phyloP scores from a whole-genome alignment of 2,797 vertebrate genomes.

The Helostoma temminkii region DNA sequence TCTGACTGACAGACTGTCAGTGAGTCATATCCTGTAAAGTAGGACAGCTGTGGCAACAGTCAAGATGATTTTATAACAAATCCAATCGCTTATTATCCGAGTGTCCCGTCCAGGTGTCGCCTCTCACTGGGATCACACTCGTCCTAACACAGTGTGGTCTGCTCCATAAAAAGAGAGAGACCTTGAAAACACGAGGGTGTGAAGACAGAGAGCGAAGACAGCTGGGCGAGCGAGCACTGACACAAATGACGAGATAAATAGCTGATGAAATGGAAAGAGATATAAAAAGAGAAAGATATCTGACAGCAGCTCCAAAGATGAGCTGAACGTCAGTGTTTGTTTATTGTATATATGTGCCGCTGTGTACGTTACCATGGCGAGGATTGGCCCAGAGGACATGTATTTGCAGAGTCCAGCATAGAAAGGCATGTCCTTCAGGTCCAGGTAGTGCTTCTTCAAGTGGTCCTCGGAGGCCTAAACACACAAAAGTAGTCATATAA shows the following conservation, averaged over 20 bases:
- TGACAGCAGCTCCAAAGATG: constrained; percentile 1
- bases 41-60: not conserved
- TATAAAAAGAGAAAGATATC: constrained; percentile 17
- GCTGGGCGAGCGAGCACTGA: not conserved
- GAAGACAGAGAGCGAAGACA: constrained; percentile 8
- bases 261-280: constrained; percentile 1
- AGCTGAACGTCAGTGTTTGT: not conserved
- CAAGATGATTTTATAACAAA: too few relatives aligned
- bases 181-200: constrained; percentile 17
- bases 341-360: not conserved
- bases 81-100: not conserved
- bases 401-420: constrained; percentile 90
- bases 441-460: constrained; percentile 91
- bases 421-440: constrained; percentile 93
- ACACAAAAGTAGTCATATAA: not conserved
- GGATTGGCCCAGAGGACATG: constrained; percentile 91
- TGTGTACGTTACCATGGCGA: constrained; percentile 89
- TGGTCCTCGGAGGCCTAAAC: constrained; percentile 89
- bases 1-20: too few relatives aligned
- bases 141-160: not conserved
- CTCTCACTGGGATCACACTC: not conserved
- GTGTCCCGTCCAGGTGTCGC: not conserved
- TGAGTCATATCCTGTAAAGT: too few relatives aligned
- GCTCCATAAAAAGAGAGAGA: constrained; percentile 11
- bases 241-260: not conserved